Conservation (phyloP, 2,113 vertebrate species). For the Terrapene triunguis region DNA sequence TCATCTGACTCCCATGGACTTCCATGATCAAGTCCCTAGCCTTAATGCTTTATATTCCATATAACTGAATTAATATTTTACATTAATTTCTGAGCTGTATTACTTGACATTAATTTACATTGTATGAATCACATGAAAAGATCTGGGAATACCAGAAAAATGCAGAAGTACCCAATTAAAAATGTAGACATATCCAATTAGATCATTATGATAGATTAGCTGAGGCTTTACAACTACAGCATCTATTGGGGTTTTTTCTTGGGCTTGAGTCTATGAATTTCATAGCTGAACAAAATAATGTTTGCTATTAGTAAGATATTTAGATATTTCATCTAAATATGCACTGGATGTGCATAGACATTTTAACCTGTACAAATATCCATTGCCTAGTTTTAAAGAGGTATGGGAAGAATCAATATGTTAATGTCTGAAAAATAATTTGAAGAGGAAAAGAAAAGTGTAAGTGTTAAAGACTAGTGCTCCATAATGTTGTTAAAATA, state of each 20-base stretch:
- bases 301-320: background rate
- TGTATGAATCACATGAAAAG: conserved; percentile 34
- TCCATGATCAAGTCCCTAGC: background rate
- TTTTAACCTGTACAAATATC: background rate
- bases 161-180: conserved; percentile 16
- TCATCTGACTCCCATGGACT: background rate
- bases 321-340: background rate
- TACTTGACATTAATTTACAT: background rate
- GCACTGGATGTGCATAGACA: background rate
- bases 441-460: background rate
- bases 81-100: background rate
- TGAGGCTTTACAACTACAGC: background rate
- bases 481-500: background rate
- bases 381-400: background rate
- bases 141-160: conserved; percentile 51
- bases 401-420: background rate
- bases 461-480: background rate
- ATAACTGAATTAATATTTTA: background rate
- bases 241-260: background rate
- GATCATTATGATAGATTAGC: background rate
- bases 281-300: background rate
- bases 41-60: background rate
- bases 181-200: conserved; percentile 16
- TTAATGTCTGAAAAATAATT: background rate
- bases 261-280: background rate